These are phyloP conservation scores for Rhizomys pruinosus DNA, from an alignment of 2,113 vertebrate genomes.

Conservation along the genomic window DNA sequence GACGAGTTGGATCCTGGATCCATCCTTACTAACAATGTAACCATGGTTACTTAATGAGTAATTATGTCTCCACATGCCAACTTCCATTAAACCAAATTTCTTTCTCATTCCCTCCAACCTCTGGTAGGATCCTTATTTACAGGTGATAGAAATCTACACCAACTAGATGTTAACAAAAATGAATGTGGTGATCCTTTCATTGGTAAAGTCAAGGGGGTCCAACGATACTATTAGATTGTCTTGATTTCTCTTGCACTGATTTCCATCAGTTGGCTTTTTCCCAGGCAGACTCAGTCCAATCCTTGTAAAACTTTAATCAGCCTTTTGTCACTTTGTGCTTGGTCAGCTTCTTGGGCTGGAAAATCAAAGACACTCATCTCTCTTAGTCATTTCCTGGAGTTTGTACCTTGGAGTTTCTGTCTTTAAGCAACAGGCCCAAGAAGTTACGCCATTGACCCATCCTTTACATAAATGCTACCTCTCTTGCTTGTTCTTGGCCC, in stretches of 20 bases:
- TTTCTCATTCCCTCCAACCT: neutral
- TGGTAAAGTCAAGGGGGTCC: neutral
- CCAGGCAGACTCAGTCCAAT: conserved; percentile 28
- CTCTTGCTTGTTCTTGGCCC: neutral
- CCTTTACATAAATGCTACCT: neutral
- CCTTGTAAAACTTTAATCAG: conserved; percentile 13
- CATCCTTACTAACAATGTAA: neutral
- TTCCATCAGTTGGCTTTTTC: conserved; percentile 23
- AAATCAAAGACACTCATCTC: conserved; percentile 38
- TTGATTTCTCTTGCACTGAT: neutral
- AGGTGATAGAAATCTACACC: neutral
- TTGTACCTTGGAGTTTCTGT: conserved; percentile 27
- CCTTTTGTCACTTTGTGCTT: conserved; percentile 44
- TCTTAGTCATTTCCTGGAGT: conserved; percentile 20
- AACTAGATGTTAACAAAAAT: conserved; percentile 20
- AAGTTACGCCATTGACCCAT: neutral
- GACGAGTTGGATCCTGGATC: conserved; percentile 5
- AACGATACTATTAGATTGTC: neutral
- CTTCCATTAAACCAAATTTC: conserved; percentile 52
- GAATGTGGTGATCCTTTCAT: conserved; percentile 21
- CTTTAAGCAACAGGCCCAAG: conserved; percentile 1
- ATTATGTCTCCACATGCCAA: conserved; percentile 9
- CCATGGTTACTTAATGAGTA: neutral
- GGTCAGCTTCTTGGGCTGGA: neutral
- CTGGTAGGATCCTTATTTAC: neutral